Evolutionary conservation across 2,113 vertebrate genomes (phyloP), one percentile per base, ranked within the genome.

Genomic region (Syrrhaptes paradoxus): DNA sequence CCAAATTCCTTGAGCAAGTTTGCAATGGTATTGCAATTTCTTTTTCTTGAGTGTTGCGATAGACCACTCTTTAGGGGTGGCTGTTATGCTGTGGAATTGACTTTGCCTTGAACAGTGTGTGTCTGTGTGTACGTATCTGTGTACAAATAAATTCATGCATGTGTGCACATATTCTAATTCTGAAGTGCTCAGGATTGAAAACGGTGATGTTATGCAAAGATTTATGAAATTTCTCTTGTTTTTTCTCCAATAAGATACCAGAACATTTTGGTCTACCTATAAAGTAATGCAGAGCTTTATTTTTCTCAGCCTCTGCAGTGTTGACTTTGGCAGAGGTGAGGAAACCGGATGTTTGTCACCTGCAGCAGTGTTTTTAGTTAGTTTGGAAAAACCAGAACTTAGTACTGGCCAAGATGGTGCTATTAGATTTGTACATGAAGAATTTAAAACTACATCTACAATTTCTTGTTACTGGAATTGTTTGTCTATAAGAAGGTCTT

Each of bases 51-150:
- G 5, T 75, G 41, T 62, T 62, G 22, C 7, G 29, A 15, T 19
- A 17, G 32, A 43, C 8, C 21, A 4, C 12, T 51, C 15, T 52
- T 32, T 19, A 45, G 43, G 7, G 7, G 26, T 67, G 19, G 11
- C 26, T 38, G 3, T 55, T 24, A 34, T 6, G 3, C 14, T 46
- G 57, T 71, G n/a, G 25, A 67, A 54, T 46, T 90, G 38, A 6
- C 16, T 54, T 10, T 62, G 16, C 21, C 17, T 66, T 58, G 19
- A 57, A 31, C 75, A 77, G 8, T 32, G 4, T 7, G 12, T 10
- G 4, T 34, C 66, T 76, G 3, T 38, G 4, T 34, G 3, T 13
- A 1, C 17, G 1, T 34, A 3, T 1, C 4, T 5, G 13, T 11
- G 4, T 54, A 5, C 32, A 6, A 29, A 28, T 51, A 75, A 81